These are phyloP conservation scores for Kryptopterus vitreolus DNA, from an alignment of 2,797 vertebrate genomes.

Conservation along the genomic window DNA sequence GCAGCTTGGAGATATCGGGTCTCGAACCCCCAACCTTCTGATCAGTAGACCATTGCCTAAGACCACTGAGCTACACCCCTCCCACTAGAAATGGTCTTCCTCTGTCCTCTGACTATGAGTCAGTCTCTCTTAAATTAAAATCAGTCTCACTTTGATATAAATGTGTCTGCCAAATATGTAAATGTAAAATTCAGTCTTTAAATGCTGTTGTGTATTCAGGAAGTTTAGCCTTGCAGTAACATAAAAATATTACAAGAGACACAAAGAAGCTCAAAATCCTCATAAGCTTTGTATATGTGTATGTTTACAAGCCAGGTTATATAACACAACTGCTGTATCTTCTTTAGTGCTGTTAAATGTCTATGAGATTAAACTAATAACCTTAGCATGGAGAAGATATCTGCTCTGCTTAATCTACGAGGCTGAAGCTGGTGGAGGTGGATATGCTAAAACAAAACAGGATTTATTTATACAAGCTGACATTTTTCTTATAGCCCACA, in stretches of 20 bases:
- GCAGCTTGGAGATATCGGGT: no score
- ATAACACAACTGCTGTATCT: not conserved
- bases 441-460: not conserved
- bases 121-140: no score
- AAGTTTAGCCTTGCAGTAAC: not conserved
- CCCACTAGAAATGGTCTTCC: no score
- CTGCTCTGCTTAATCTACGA: not conserved
- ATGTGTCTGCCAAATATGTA: constrained; percentile 27
- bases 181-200: constrained; percentile 11
- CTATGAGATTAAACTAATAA: not conserved
- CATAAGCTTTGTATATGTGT: not conserved
- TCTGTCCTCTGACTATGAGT: no score
- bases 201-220: not conserved
- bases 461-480: not conserved
- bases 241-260: not conserved
- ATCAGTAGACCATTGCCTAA: no score
- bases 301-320: not conserved
- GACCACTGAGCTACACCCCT: no score
- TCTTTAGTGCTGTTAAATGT: not conserved
- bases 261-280: not conserved
- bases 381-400: not conserved
- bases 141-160: constrained; percentile 9
- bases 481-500: not conserved
- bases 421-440: not conserved
- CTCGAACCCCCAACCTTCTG: no score